Percentiles rank a stretch among this genome's conserved stretches.
Conservation (phyloP, 2,113 vertebrate genomes). For the Miniopterus natalensis region DNA sequence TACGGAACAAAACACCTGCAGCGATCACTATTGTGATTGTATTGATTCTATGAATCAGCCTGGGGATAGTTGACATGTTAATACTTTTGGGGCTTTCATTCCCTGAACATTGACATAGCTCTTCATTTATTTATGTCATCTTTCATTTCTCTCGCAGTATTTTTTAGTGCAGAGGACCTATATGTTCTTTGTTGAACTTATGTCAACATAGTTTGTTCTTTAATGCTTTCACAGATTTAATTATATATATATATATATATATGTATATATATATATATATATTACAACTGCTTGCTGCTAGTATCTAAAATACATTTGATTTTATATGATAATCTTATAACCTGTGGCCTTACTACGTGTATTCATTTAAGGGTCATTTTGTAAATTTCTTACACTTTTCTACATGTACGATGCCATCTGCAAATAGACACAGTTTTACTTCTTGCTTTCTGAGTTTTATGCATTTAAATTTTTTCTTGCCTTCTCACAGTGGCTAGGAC, state of each 20-base stretch:
- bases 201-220: neutral
- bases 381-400: neutral
- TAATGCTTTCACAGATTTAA: neutral
- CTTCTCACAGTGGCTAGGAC: neutral
- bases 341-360: neutral
- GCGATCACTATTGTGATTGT: neutral
- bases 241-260: neutral
- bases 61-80: neutral
- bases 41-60: neutral
- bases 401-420: neutral
- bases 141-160: neutral
- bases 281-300: neutral
- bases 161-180: neutral
- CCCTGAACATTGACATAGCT: no score
- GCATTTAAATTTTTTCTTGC: neutral
- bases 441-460: neutral
- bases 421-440: neutral
- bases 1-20: neutral
- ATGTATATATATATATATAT: neutral
- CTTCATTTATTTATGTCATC: neutral
- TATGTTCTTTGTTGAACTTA: neutral
- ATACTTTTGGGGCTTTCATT: neutral
- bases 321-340: neutral
- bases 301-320: neutral
- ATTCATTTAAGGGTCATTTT: neutral